These are phyloP conservation scores for Turritopsis rubra DNA, from an alignment of 30 jellyfish, hydroid and myxozoan genomes.

Conservation along the genomic window DNA sequence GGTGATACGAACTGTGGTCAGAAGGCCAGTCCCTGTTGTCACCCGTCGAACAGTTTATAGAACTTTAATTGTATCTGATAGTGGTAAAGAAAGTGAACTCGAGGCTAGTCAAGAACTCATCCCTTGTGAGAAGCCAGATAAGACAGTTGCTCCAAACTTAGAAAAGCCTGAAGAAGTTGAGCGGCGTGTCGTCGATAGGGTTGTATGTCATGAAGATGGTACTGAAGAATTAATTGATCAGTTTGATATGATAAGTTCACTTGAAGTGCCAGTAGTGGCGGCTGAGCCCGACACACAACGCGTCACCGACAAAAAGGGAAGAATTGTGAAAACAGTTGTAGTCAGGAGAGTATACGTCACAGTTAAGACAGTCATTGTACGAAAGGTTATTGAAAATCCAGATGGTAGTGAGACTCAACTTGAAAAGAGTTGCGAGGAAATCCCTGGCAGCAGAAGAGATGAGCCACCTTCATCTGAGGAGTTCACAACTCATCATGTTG, in stretches of 20 bases:
- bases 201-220: slow-evolving; percentile 42
- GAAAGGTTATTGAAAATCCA: slow-evolving; percentile 33
- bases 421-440: slow-evolving; percentile 14
- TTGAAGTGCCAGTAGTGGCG: neutral
- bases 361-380: slow-evolving; percentile 21
- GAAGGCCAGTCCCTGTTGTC: slow-evolving; percentile 69
- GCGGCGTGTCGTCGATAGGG: slow-evolving; percentile 43
- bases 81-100: slow-evolving; percentile 22
- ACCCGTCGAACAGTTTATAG: slow-evolving; percentile 74
- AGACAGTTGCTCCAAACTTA: slow-evolving; percentile 24
- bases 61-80: slow-evolving; percentile 34
- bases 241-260: slow-evolving; percentile 27
- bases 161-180: slow-evolving; percentile 33
- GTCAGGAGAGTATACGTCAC: slow-evolving; percentile 29
- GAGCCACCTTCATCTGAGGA: slow-evolving; percentile 25
- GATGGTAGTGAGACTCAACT: slow-evolving; percentile 40
- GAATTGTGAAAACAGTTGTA: slow-evolving; percentile 19
- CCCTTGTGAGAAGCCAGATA: slow-evolving; percentile 18
- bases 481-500: neutral
- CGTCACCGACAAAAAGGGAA: slow-evolving; percentile 5
- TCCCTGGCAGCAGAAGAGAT: slow-evolving; percentile 24
- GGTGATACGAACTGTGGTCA: neutral
- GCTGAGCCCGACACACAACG: slow-evolving; percentile 13
- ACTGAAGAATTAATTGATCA: slow-evolving; percentile 35
- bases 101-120: slow-evolving; percentile 42